Conservation (phyloP, 2,888 invertebrate species). For the Copidosoma aretas region DNA sequence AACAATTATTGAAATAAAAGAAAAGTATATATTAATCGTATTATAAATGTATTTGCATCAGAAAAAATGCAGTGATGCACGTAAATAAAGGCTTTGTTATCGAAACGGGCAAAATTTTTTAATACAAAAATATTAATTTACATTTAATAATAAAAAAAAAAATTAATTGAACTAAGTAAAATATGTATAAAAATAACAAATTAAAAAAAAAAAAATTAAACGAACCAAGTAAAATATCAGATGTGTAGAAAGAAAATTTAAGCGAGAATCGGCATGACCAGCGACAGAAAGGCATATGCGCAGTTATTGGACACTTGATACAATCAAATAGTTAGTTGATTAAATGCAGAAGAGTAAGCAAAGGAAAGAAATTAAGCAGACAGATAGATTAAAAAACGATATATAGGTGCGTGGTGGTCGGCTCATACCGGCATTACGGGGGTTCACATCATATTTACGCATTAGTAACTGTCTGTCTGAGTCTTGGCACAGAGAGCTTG, state of each 20-base stretch:
- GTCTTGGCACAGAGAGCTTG: background rate
- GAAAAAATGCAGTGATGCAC: background rate
- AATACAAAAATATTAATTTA: background rate
- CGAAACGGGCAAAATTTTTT: background rate
- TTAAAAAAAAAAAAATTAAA: background rate
- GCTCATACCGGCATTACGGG: conserved; percentile 57
- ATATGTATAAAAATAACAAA: conserved; percentile 4
- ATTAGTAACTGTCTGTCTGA: conserved; percentile 19
- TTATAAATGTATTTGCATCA: background rate
- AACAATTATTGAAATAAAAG: conserved; percentile 4
- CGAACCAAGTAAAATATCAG: background rate
- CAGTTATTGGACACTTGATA: background rate
- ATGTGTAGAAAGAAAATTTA: background rate
- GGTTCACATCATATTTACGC: conserved; percentile 49
- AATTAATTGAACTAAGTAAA: background rate
- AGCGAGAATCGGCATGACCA: conserved; percentile 6
- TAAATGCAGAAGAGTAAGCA: conserved; percentile 14
- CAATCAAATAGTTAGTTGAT: conserved; percentile 7
- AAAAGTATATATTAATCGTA: conserved; percentile 10
- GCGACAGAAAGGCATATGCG: conserved; percentile 7
- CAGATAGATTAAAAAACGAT: conserved; percentile 45
- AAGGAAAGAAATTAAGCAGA: conserved; percentile 35
- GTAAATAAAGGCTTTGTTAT: background rate
- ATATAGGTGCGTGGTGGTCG: conserved; percentile 52
- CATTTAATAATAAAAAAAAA: background rate